Conservation (phyloP, 2,888 invertebrate genomes). For the Hyppa rectilinea region DNA sequence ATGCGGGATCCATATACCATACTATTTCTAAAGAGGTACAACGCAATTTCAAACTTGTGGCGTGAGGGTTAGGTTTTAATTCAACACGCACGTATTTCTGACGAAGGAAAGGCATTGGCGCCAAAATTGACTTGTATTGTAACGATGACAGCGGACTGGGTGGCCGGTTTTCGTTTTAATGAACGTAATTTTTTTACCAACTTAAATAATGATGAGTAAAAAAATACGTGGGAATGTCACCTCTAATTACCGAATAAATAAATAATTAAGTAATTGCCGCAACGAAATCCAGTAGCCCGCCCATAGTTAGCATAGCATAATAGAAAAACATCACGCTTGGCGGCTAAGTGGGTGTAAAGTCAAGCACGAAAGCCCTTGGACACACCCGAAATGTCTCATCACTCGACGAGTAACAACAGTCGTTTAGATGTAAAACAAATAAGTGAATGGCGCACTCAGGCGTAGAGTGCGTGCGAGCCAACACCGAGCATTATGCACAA, state of each 20-base stretch:
- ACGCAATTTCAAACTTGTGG: conserved; percentile 65
- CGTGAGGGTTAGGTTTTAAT: conserved; percentile 45
- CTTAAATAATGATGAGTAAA: neutral
- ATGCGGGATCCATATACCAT: conserved; percentile 74
- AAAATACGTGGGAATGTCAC: conserved; percentile 20
- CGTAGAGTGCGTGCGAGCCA: conserved; percentile 85
- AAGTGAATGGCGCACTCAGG: conserved; percentile 84
- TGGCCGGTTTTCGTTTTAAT: conserved; percentile 80
- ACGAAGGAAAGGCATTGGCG: conserved; percentile 76
- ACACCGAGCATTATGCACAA: conserved; percentile 88
- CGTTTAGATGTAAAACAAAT: conserved; percentile 88
- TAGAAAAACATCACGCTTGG: conserved; percentile 77
- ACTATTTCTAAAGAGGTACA: conserved; percentile 53
- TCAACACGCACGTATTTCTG: conserved; percentile 34
- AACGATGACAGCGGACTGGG: conserved; percentile 84
- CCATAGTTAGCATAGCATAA: conserved; percentile 63
- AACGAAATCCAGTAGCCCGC: conserved; percentile 62
- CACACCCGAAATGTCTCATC: conserved; percentile 84
- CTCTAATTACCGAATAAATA: conserved; percentile 24
- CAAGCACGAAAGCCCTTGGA: conserved; percentile 79
- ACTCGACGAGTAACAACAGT: conserved; percentile 79
- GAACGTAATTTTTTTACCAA: conserved; percentile 57
- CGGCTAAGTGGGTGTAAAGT: conserved; percentile 82
- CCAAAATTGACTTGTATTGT: conserved; percentile 87
- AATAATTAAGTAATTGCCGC: conserved; percentile 35